Evolutionary conservation across 2,888 invertebrate genomes (phyloP).

Genomic region (Hartigia nigra): DNA sequence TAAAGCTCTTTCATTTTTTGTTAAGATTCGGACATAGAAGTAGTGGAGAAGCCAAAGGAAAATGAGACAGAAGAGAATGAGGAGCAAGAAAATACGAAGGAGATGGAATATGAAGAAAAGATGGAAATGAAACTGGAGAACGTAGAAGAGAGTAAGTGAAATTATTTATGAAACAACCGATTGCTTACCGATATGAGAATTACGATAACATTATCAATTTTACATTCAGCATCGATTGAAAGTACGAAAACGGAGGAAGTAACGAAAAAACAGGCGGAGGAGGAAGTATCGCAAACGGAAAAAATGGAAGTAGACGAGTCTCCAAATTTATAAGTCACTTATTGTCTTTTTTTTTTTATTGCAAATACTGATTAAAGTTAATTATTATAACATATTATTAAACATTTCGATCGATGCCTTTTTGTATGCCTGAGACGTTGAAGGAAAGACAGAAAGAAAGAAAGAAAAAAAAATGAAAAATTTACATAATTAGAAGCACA

Average conservation of each 20-base stretch:
- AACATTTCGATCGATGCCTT: neutral
- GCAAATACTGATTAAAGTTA: conserved; percentile 23
- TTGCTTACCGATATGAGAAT: too few relatives aligned
- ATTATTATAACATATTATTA: conserved; percentile 22
- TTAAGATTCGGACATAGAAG: conserved; percentile 61
- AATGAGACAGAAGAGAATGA: conserved; percentile 16
- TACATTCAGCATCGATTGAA: neutral
- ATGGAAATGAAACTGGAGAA: neutral
- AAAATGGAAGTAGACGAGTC: conserved; percentile 50
- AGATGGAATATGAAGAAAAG: neutral
- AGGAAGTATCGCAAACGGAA: conserved; percentile 29
- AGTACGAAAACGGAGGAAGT: neutral
- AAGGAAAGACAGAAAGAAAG: neutral
- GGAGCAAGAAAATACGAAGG: conserved; percentile 6
- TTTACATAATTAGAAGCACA: conserved; percentile 29
- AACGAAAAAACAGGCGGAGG: conserved; percentile 4
- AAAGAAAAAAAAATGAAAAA: conserved; percentile 24
- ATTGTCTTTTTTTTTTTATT: conserved; percentile 19
- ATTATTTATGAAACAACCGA: neutral
- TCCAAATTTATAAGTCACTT: conserved; percentile 33
- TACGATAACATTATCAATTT: neutral
- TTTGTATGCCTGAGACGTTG: neutral
- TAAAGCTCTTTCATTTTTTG: neutral
- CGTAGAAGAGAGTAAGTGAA: neutral
- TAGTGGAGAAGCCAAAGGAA: conserved; percentile 55